Conservation (phyloP, 1,140 invertebrate genomes). For the Drosophila punjabiensis region DNA sequence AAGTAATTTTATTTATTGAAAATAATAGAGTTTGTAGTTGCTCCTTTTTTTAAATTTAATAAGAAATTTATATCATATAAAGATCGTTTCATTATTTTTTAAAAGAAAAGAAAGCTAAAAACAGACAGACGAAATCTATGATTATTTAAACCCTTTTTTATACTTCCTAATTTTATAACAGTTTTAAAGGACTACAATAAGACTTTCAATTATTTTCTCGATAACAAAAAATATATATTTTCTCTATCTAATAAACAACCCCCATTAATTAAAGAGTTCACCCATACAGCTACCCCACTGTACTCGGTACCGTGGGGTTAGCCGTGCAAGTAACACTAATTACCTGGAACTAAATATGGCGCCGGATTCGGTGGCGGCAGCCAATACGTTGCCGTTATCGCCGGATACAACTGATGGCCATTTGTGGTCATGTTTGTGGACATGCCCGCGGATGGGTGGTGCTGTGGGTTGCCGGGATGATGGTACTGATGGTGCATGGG, state of each 20-base stretch:
- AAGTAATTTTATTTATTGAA: too few relatives aligned
- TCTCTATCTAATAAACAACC: background rate
- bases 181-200: background rate
- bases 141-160: too few relatives aligned
- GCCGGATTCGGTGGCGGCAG: conserved; percentile 90
- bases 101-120: too few relatives aligned
- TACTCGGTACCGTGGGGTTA: conserved; percentile 18
- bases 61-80: too few relatives aligned
- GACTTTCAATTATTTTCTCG: background rate
- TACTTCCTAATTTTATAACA: background rate
- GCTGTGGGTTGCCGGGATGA: conserved; percentile 31
- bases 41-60: too few relatives aligned
- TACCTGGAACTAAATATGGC: conserved; percentile 92
- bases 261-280: background rate
- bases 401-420: conserved; percentile 88
- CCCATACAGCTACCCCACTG: conserved; percentile 1
- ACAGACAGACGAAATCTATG: too few relatives aligned
- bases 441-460: conserved; percentile 43
- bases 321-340: conserved; percentile 75
- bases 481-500: conserved; percentile 44
- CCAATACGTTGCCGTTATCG: conserved; percentile 93
- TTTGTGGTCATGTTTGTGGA: conserved; percentile 82
- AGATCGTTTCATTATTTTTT: too few relatives aligned
- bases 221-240: background rate
- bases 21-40: too few relatives aligned